These are phyloP conservation scores for Lepidonotus clava DNA, from an alignment of 2,888 invertebrate genomes.

Conservation along the genomic window DNA sequence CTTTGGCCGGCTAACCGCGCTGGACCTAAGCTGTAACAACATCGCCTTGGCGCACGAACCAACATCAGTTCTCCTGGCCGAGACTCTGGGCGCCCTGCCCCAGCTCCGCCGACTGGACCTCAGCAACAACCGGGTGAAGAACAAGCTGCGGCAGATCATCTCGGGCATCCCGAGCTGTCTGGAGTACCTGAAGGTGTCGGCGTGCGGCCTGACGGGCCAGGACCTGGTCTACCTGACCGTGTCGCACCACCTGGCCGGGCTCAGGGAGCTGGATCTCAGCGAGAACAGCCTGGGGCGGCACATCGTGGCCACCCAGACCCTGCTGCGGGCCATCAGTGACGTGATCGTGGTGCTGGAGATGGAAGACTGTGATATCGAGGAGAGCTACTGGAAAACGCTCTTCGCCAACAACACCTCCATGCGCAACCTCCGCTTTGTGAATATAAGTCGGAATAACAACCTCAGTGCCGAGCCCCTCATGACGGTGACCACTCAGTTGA, in stretches of 20 bases:
- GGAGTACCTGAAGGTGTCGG: conserved; percentile 72
- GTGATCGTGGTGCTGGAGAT: conserved; percentile 71
- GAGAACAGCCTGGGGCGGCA: conserved; percentile 70
- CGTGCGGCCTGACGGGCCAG: conserved; percentile 70
- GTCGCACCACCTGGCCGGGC: conserved; percentile 69
- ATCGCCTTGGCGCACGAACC: conserved; percentile 69
- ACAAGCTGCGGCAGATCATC: conserved; percentile 70
- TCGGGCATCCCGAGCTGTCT: conserved; percentile 67
- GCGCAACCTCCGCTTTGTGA: conserved; percentile 69
- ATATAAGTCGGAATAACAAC: conserved; percentile 68
- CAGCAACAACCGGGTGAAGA: conserved; percentile 75
- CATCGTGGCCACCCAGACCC: background rate
- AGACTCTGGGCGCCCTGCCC: conserved; percentile 67
- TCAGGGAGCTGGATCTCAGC: conserved; percentile 75
- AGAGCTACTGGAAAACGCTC: conserved; percentile 64
- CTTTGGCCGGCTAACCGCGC: conserved; percentile 71
- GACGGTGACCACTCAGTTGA: conserved; percentile 54
- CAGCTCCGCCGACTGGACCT: conserved; percentile 73
- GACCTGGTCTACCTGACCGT: conserved; percentile 72
- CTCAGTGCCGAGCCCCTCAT: conserved; percentile 63
- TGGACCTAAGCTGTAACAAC: conserved; percentile 77
- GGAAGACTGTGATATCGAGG: conserved; percentile 70
- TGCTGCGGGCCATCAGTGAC: conserved; percentile 64
- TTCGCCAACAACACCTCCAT: conserved; percentile 62
- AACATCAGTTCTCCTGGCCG: conserved; percentile 64